A percentile compares a stretch with the other conserved stretches of the same genome.
These are phyloP conservation scores for Plecotus auritus DNA, from an alignment of 2,113 vertebrate genomes.

Conservation along the genomic window DNA sequence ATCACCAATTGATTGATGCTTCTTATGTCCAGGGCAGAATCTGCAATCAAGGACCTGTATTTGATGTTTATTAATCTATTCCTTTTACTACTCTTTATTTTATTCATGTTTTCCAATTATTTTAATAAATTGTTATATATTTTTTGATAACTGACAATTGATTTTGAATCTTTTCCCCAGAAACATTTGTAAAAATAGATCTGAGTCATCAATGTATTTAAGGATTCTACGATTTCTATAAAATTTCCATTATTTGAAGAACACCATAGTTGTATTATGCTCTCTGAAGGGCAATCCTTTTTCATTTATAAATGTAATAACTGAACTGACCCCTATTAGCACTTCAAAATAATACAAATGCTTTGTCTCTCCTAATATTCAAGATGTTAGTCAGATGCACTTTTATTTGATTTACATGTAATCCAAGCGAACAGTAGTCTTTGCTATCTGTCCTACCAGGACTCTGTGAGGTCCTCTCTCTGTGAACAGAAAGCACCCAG, in stretches of 20 bases:
- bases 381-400: background rate
- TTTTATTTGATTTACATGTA: slow-evolving; percentile 29
- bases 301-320: background rate
- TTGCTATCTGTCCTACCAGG: background rate
- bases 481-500: background rate
- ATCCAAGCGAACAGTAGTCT: background rate
- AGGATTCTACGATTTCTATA: background rate
- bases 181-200: background rate
- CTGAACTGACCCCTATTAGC: background rate
- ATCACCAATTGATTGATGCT: background rate
- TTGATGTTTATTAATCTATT: background rate
- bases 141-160: background rate
- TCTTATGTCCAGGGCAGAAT: background rate
- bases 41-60: background rate
- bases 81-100: background rate
- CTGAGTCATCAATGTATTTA: background rate
- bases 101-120: background rate
- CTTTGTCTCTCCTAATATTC: background rate
- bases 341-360: background rate
- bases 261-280: background rate
- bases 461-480: background rate
- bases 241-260: background rate
- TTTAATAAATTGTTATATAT: background rate
- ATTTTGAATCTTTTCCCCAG: background rate
- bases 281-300: background rate